phyloP scores from a whole-genome alignment of 2,113 vertebrate species.

The Marcusenius ussheri region DNA sequence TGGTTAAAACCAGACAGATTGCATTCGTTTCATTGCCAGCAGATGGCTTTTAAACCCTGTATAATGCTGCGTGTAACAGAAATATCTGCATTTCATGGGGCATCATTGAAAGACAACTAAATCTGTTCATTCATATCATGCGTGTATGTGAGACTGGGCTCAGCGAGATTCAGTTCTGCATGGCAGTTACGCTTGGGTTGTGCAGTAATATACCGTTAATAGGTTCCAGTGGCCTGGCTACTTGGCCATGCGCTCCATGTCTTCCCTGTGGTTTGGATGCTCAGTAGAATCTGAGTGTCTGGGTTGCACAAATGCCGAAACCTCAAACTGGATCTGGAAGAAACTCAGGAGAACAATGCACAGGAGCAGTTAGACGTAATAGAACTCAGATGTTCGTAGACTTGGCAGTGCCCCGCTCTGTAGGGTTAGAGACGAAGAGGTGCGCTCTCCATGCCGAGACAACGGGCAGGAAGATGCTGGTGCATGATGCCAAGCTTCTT shows the following conservation, averaged over 20 bases:
- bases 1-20: background rate
- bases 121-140: background rate
- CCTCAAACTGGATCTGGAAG: background rate
- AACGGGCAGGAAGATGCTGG: background rate
- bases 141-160: background rate
- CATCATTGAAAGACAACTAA: background rate
- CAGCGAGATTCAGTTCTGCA: background rate
- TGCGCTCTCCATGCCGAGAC: background rate
- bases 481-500: background rate
- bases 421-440: background rate
- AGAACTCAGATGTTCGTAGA: background rate
- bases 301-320: background rate
- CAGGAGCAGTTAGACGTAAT: slow-evolving; percentile 7
- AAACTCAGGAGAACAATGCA: background rate
- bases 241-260: background rate
- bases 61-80: background rate
- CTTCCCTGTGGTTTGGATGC: background rate
- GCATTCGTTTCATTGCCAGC: background rate
- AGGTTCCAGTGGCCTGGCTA: background rate
- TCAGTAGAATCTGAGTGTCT: background rate
- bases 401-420: background rate
- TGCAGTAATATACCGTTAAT: background rate
- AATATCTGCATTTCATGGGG: background rate
- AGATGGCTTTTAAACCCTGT: background rate
- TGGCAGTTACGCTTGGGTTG: background rate